These are phyloP conservation scores for Acanthiza pusilla DNA, from an alignment of 2,797 vertebrate species.

Conservation along the genomic window DNA sequence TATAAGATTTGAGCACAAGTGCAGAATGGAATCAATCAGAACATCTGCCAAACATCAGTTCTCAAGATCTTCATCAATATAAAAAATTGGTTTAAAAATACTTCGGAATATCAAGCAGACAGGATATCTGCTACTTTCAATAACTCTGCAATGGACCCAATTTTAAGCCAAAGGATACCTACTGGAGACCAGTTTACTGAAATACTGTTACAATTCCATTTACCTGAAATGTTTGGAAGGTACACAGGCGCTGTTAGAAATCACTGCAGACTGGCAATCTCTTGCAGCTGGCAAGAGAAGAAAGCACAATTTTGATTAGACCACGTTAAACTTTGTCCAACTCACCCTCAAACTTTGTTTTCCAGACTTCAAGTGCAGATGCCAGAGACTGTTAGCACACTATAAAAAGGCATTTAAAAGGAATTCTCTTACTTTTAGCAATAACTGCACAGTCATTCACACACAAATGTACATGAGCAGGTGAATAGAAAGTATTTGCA, in stretches of 20 bases:
- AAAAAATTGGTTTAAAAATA: not conserved
- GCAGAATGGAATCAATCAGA: not conserved
- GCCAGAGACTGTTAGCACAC: not conserved
- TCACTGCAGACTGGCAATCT: not conserved
- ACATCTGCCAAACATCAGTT: not conserved
- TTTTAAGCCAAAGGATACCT: not conserved
- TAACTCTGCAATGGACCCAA: not conserved
- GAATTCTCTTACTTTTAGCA: not conserved
- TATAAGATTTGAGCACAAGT: not conserved
- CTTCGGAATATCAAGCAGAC: not conserved
- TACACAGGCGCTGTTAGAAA: not conserved
- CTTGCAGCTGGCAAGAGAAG: not conserved
- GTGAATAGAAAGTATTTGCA: not conserved
- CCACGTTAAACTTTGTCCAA: not conserved
- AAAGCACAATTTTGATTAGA: not conserved
- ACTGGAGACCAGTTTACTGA: not conserved
- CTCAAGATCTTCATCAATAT: not conserved
- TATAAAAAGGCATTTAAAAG: not conserved
- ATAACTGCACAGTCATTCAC: not conserved
- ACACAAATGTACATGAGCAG: not conserved
- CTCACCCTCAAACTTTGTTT: not conserved
- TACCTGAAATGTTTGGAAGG: not conserved
- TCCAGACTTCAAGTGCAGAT: not conserved
- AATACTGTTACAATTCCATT: not conserved
- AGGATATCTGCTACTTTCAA: not conserved